Conservation (phyloP, 2,113 vertebrate species). For the Pteruthius melanotis region DNA sequence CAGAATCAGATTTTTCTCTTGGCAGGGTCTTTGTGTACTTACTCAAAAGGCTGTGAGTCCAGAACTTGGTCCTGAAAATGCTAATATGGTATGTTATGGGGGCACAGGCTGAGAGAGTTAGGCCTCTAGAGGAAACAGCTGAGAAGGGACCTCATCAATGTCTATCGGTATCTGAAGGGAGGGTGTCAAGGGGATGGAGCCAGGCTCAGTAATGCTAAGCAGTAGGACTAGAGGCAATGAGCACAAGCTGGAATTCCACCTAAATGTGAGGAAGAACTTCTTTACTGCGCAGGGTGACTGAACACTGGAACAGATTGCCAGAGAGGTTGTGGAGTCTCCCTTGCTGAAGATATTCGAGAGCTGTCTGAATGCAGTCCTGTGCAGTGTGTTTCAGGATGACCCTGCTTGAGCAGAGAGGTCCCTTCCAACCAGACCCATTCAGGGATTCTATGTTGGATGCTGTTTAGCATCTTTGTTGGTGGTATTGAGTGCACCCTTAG, state of each 20-base stretch:
- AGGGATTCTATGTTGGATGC: not conserved
- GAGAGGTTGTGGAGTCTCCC: not conserved
- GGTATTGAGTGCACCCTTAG: not conserved
- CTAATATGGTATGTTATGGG: rapidly evolving
- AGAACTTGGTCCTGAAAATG: not conserved
- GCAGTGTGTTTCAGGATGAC: not conserved
- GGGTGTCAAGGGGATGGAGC: not conserved
- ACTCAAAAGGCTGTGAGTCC: not conserved
- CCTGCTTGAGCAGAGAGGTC: not conserved
- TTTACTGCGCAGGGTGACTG: rapidly evolving
- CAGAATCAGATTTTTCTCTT: not conserved
- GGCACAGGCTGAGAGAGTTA: not conserved
- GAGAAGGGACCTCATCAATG: not conserved
- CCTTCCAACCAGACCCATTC: not conserved
- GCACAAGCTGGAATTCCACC: not conserved
- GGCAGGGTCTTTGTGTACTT: not conserved
- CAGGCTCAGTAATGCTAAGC: not conserved
- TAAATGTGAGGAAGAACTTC: not conserved
- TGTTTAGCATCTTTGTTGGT: not conserved
- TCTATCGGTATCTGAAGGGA: not conserved
- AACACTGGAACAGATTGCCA: not conserved
- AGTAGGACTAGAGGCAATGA: rapidly evolving
- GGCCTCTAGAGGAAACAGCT: not conserved
- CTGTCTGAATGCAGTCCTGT: not conserved
- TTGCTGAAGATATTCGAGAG: not conserved